Evolutionary conservation across 2,888 invertebrate species (phyloP), one percentile per base, ranked within the genome.

Genomic region (Junonia oenone): DNA sequence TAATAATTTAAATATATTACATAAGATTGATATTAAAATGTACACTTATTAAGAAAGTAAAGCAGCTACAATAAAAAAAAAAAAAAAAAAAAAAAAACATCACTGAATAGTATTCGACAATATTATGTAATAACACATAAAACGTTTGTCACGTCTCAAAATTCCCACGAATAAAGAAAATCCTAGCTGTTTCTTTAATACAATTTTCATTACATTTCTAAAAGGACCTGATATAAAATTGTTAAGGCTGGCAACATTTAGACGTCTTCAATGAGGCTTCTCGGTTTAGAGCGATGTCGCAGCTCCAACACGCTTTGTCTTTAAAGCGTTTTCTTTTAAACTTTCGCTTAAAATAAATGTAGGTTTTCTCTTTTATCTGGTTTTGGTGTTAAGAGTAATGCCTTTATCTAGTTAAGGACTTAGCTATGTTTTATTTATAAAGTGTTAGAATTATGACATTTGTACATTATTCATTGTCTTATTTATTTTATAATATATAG

Each of bases 251-350:
- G 51, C 35, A 35, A 17, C 46, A 38, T 46, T 46, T 53, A 46
- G 52, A 53, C 37, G 46, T 46, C 52, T 46, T 46, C 52, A 53
- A 53, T 53, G 52, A 53, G 38, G 52, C 52, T 46, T 53, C 29
- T 27, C 46, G 19, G 46, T 53, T 51, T 53, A 38, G 14, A 38
- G 35, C 46, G 46, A 38, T 35, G 46, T 53, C 46, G 9, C 19
- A 33, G 29, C 46, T 15, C 19, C 46, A 19, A 29, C 14, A 31
- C 22, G 15, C 45, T 51, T 38, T 53, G 45, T 52, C 37, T 38
- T 46, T 52, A 37, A 17, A 52, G 35, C 17, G 37, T 37, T 27
- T 45, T 46, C 45, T 52, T 46, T 27, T 35, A 45, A 52, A 27
- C 17, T 19, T 13, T 51, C 22, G 14, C 37, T 15, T 37, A 29